Base-by-base conservation (phyloP, 1,140 invertebrate species). In the Danaus melanippus region DNA sequence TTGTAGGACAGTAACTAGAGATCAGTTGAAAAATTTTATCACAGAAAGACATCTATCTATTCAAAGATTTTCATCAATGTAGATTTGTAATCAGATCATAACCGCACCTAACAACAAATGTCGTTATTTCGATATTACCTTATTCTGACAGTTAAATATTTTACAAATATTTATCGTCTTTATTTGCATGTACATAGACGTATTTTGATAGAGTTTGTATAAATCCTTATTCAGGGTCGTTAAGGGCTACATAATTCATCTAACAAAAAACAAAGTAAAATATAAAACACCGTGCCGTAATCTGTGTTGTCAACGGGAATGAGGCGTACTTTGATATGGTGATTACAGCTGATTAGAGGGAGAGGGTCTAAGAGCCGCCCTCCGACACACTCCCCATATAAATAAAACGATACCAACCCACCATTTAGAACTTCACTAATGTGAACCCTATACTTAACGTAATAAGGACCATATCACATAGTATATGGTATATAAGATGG, bases 271-370 rank as follows among this genome's bases (percentile, higher is more conserved):
- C 58, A 62, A 54, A 56, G 71, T 65, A 59, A 69, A 55, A 46
- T 62, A 69, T 58, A 74, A 72, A 71, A 78, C 60, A 69, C 64
- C 58, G 58, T 43, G 51, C 48, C 66, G 69, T 84, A 81, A 85
- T 81, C 74, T 77, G 71, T 79, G 77, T 81, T 83, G 82, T 84
- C 77, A 76, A 63, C 71, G 71, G 66, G 74, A 80, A 83, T 79
- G 80, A 78, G 78, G 76, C 71, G 80, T 81, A 79, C 80, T 86
- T 86, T 86, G 83, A 86, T 86, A 86, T 86, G 83, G 80, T 86
- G 83, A 86, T 86, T 86, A 86, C 70, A 81, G 65, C 80, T 86
- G 82, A 86, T 85, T 85, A 86, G 78, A 77, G 80, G 79, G 73
- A 66, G 74, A 68, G 64, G 63, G 64, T 60, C 42, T 11, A 56